These are phyloP conservation scores for Stichodactyla mertensii DNA, from an alignment of 64 coral and sea anemone species.

Conservation along the genomic window DNA sequence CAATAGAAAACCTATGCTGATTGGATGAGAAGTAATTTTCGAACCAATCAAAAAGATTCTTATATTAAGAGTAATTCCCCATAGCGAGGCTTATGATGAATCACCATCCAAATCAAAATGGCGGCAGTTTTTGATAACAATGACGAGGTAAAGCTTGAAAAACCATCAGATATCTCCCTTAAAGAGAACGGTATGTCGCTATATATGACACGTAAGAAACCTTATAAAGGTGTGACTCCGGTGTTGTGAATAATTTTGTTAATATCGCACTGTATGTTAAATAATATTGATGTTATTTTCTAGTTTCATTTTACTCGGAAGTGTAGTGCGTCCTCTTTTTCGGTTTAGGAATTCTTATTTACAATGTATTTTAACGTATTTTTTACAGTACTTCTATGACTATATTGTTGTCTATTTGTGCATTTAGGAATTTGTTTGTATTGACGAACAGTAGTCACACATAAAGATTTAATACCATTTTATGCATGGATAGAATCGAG, in stretches of 20 bases:
- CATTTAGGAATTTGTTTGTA: neutral
- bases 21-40: neutral
- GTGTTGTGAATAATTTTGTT: neutral
- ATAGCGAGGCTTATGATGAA: slow-evolving; percentile 7
- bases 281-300: neutral
- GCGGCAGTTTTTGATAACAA: slow-evolving; percentile 2
- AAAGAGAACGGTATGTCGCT: neutral
- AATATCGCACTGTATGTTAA: neutral
- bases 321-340: neutral
- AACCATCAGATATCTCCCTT: neutral
- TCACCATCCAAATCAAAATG: slow-evolving; percentile 21
- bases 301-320: neutral
- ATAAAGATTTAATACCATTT: neutral
- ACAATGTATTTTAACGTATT: neutral
- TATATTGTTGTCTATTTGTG: neutral
- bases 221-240: neutral
- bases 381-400: neutral
- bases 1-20: neutral
- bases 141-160: neutral
- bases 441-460: neutral
- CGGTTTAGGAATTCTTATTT: neutral
- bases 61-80: neutral
- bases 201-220: neutral
- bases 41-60: neutral
- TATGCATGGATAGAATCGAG: neutral